Evolutionary conservation across 2,797 vertebrate species (phyloP), one percentile per base, ranked within the genome.

Genomic region (Sus cebifrons): DNA sequence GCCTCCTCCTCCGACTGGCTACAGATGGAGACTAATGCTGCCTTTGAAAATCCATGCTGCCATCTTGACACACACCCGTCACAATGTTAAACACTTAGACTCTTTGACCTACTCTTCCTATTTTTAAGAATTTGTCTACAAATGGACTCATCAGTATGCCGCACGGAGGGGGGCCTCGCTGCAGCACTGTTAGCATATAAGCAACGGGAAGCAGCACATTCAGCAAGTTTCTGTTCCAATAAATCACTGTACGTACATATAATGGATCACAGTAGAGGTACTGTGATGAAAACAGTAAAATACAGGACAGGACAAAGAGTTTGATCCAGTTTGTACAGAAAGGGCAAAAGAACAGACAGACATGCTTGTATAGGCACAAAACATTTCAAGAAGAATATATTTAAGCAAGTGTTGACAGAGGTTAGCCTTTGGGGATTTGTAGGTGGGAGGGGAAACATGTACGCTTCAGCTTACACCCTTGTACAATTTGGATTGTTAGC

Each of bases 101-200:
- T 58, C 44, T 82, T 27, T 86, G 82, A 93, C 44, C 85, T 6
- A 2, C 36, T 29, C 52, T 27, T 64, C 82, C 74, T 74, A 15
- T 65, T 82, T 91, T 73, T 32, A 89, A 83, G 70, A 85, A 40
- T 97, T 27, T 58, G 62, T 85, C 92, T 71, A 62, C 40, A 54
- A 44, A 70, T 49, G 60, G 78, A 79, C 60, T 77, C 64, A 27
- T 75, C 27, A 12, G 3, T 40, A 8, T 65, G 25, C 5, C 25
- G 11, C 32, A 56, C 9, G 25, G 3, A 75, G 71, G 52, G 70
- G n/a, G 70, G 23, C 32, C 27, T 70, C 82, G 17, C 58, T 16
- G 36, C 15, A 60, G 71, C 67, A n/a, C 18, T 29, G 64, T 64
- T 49, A 20, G 21, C 36, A 27, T 13, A 44, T 20, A 84, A 29